Percentiles rank a stretch among this genome's conserved stretches.
phyloP scores from a whole-genome alignment of 2,113 vertebrate species.

The Ophiodon elongatus region DNA sequence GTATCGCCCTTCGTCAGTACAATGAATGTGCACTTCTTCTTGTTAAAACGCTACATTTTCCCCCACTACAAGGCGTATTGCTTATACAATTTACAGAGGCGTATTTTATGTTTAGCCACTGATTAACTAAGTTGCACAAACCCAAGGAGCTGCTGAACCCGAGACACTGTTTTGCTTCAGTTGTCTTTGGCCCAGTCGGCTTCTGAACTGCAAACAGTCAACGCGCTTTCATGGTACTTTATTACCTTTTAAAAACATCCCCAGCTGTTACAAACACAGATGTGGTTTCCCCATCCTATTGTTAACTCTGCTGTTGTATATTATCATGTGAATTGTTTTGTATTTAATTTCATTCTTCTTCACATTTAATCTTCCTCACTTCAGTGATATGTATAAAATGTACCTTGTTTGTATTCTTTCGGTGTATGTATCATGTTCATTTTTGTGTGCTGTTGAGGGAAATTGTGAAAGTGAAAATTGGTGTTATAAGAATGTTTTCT shows the following conservation, averaged over 20 bases:
- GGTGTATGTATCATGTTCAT: constrained; percentile 53
- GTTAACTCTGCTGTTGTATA: constrained; percentile 59
- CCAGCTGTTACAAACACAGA: constrained; percentile 51
- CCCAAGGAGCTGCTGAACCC: constrained; percentile 62
- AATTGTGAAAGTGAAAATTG: constrained; percentile 50
- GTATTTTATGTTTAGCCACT: constrained; percentile 41
- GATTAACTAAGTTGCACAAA: constrained; percentile 55
- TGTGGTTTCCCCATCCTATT: constrained; percentile 27
- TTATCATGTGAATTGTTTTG: constrained; percentile 55
- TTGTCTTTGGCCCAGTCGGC: constrained; percentile 15
- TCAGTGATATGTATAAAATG: constrained; percentile 61
- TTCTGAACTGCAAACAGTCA: constrained; percentile 43
- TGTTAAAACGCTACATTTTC: constrained; percentile 37
- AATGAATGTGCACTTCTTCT: constrained; percentile 64
- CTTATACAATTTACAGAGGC: constrained; percentile 33
- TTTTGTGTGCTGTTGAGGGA: constrained; percentile 60
- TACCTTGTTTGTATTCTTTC: constrained; percentile 63
- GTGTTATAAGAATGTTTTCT: constrained; percentile 54
- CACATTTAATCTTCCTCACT: constrained; percentile 57
- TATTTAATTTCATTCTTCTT: constrained; percentile 43
- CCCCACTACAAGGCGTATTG: constrained; percentile 34
- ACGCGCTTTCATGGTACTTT: constrained; percentile 41
- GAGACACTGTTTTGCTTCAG: constrained; percentile 35
- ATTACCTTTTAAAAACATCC: constrained; percentile 33
- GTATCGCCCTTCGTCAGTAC: constrained; percentile 55